Evolutionary conservation across 2,113 vertebrate species (phyloP), one percentile per base, ranked within the genome.

Genomic region (Apodemus speciosus): DNA sequence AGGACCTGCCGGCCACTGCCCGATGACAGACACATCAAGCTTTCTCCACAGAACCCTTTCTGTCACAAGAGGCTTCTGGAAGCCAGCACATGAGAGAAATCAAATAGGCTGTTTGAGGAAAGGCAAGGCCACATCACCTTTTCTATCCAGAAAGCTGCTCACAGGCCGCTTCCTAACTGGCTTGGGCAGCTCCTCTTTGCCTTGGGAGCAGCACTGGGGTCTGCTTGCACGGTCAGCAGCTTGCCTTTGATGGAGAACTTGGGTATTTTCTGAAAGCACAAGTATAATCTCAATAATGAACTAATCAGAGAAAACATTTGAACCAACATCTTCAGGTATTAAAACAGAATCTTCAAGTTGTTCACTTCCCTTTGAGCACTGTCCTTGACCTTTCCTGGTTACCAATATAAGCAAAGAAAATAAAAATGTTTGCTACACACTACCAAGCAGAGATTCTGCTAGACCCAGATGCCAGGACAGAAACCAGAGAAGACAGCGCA

Each of bases 211-310:
- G 32, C 77, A 51, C 85, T 75, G 38, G 85, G 68, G 83, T 95
- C 10, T 56, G 64, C 77, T 69, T 72, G 35, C 20, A 40, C 73
- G 94, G 73, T 88, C 90, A 75, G 89, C 89, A 92, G 40, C 77
- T 72, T 84, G 83, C 79, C 69, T 96, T 95, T 94, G 86, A 95
- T 72, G 86, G 32, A 85, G 64, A 80, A 18, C 43, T 89, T 56
- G 25, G 20, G 64, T 68, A 56, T 91, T 93, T 94, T 90, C 90
- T 91, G 89, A 95, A 92, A 93, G 90, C 62, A 89, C 68, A 95
- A 96, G 89, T 95, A 62, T 95, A 92, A 93, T 90, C 95, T 93
- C 71, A 23, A 77, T 89, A 96, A 96, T 68, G 89, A 96, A 94
- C 92, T 95, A 89, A 95, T 94, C 89, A 86, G 92, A 94, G 94